Evolutionary conservation across 1,140 invertebrate genomes (phyloP).

Genomic region (Colletes gigas): DNA sequence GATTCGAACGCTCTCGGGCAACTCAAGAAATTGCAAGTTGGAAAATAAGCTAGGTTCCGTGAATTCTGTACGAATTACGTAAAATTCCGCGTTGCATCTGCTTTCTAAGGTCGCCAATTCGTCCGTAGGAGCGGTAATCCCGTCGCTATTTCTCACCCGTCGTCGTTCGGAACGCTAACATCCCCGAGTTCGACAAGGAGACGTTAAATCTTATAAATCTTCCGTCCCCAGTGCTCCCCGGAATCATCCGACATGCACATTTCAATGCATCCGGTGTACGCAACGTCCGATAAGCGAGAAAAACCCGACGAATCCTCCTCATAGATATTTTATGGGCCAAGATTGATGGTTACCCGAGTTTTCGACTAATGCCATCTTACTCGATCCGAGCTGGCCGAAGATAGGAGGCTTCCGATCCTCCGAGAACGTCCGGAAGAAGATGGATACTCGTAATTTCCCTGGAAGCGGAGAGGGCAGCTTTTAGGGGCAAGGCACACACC

Average conservation of each 20-base stretch:
- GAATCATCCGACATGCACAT: background rate
- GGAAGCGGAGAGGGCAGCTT: conserved; percentile 6
- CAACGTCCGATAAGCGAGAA: conserved; percentile 25
- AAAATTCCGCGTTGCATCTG: no score
- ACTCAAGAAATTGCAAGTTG: no score
- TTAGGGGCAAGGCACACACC: background rate
- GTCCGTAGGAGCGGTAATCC: no score
- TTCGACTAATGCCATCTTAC: conserved; percentile 64
- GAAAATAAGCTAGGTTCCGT: no score
- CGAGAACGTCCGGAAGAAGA: conserved; percentile 68
- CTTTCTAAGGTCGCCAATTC: no score
- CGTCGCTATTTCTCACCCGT: background rate
- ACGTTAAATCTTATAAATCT: conserved; percentile 18
- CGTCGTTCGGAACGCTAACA: no score
- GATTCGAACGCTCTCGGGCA: no score
- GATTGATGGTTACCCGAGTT: conserved; percentile 70
- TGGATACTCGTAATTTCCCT: conserved; percentile 74
- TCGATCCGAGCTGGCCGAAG: conserved; percentile 30
- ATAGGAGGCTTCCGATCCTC: conserved; percentile 49
- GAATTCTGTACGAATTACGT: no score
- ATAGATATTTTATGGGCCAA: conserved; percentile 66
- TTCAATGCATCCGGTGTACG: conserved; percentile 19
- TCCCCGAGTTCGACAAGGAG: background rate
- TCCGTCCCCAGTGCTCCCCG: background rate
- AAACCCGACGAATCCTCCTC: conserved; percentile 31